Evolutionary conservation across 2,113 vertebrate genomes (phyloP), one percentile per base, ranked within the genome.

Genomic region (Delphinus delphis): DNA sequence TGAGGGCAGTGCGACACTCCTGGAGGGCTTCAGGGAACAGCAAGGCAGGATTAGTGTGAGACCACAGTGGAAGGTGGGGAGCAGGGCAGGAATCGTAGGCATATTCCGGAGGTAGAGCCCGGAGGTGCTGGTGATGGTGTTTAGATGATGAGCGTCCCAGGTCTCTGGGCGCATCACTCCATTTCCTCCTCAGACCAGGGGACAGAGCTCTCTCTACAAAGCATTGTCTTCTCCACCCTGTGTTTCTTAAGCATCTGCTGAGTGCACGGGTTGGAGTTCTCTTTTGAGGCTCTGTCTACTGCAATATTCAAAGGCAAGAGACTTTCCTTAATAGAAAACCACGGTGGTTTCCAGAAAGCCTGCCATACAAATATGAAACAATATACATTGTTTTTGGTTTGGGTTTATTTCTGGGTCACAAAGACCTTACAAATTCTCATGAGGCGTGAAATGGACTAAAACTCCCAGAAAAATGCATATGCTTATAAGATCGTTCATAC

Each of bases 221-320:
- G 71, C 58, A 4, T 28, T 60, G 0, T 68, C 55, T 41, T 21
- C 82, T 44, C 62, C 6, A 5, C 13, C n/a, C 33, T 0, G 3
- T 44, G 21, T 47, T 33, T 58, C 55, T 28, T 25, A 50, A 53
- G 25, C 25, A 74, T 26, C 50, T 44, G 28, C n/a, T 23, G 6
- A 14, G 1, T 17, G 2, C 8, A 0, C 1, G 9, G 14, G 28
- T 4, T 58, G 36, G 44, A 47, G 21, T 9, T 18, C n/a, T 62
- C 71, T 11, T 14, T 15, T 83, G 12, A 79, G 36, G 8, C 53
- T 68, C 47, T 87, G 63, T 82, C 67, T 58, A 3, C 47, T 47
- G n/a, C 2, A 12, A 28, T 47, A 26, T 73, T 28, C 10, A 85
- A 63, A 71, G 55, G n/a, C 73, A 58, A n/a, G 8, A 20, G 36